Evolutionary conservation across 1,140 invertebrate genomes (phyloP), one percentile per base, ranked within the genome.

Genomic region (Drosophila arizonae): DNA sequence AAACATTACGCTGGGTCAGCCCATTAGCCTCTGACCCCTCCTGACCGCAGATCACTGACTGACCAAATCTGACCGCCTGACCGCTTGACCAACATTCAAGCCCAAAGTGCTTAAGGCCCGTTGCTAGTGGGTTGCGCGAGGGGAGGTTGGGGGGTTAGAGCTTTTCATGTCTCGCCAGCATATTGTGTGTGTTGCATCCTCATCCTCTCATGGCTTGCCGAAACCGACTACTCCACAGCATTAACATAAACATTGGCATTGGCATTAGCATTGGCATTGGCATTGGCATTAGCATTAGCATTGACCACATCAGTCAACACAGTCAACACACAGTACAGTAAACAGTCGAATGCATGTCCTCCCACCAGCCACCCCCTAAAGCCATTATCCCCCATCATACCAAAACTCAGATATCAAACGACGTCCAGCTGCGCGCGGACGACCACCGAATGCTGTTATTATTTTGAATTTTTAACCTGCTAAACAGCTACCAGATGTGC

Each of bases 381-480:
- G 30, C 56, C 57, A 60, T 60, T 30, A 48, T 17, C n/a, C 64
- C 45, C 45, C 30, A 46, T 80, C 79, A 81, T 77, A 71, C 43
- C 57, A 46, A 36, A 64, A 73, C 57, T 54, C 57, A 41, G 41
- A 68, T 66, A 33, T 58, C 28, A 68, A 69, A 43, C 52, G 56
- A 28, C 33, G 60, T 65, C 41, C 56, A 28, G 60, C 64, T 68
- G 60, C 64, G 45, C n/a, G 3, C 67, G 60, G 56, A 67, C 56
- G 70, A 41, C 41, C 26, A 69, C 41, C 58, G 67, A 75, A 61
- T 67, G 78, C 80, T 90, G 88, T 90, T 86, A 90, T 90, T 90
- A 90, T 88, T 90, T 90, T 88, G 81, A 80, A 90, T 89, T 82
- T 72, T 11, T 48, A 60, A 81, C 78, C 85, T 55, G 52, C 57